Base-by-base conservation (phyloP, 2,888 invertebrate genomes). In the Leptothorax acervorum region DNA sequence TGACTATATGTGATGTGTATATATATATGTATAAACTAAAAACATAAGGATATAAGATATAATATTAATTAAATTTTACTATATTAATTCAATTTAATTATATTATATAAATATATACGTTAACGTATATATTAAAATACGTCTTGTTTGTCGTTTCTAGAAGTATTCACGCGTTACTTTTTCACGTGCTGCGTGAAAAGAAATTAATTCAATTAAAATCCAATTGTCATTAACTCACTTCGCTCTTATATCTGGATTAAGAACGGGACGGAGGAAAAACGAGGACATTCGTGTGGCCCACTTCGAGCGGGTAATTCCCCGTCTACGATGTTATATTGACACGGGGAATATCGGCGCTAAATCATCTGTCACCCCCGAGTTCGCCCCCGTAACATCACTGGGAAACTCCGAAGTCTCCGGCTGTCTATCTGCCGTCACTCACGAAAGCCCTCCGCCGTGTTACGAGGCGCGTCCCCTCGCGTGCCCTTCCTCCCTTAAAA, bases 361-460 rank as follows among this genome's bases (percentile, higher is more conserved):
- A 93, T 93, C 92, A 93, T 92, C 93, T 92, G 92, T 91, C 92
- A 89, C 92, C 91, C 87, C 88, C 83, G 57, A 88, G 84, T 88
- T 89, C 84, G 88, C 23, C 86, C 89, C 84, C 83, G 86, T 87
- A 85, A 85, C 88, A 89, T 89, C 86, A 65, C 71, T 85, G 57
- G 88, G 91, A 86, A 91, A 89, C 90, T 90, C 89, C 65, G 88
- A 90, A 92, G 92, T 92, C 90, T 88, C 87, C 75, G 84, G 90
- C 91, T 91, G 93, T 93, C 93, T 92, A 91, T 92, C 93, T 91
- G 87, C 90, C 89, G 93, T 93, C 93, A 93, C 92, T 93, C 92
- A 92, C 86, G 85, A 82, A 55, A 79, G 55, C 62, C 35, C 71
- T 73, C 88, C 86, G 91, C 84, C 90, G 83, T 83, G 90, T 91